phyloP scores from a whole-genome alignment of 1,140 invertebrate species.

The Zaprionus camerounensis region DNA sequence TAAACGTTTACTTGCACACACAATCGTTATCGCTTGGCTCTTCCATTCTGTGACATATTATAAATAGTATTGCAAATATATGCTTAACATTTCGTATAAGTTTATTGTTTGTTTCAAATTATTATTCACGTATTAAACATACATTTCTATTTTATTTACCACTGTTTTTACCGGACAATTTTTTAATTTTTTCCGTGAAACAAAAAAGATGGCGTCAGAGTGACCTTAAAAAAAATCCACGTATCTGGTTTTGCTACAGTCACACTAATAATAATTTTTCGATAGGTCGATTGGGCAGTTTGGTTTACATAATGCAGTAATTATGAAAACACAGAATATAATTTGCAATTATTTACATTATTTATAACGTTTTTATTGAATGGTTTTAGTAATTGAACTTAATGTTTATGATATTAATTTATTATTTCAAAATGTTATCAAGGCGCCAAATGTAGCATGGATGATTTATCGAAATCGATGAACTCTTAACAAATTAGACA shows the following conservation, averaged over 20 bases:
- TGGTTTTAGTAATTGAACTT: neutral
- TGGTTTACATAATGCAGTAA: neutral
- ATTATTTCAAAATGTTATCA: neutral
- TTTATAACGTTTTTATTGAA: neutral
- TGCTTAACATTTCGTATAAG: neutral
- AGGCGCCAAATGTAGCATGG: constrained; percentile 7
- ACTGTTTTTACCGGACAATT: constrained; percentile 65
- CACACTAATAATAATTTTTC: constrained; percentile 15
- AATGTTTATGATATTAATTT: neutral
- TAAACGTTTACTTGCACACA: constrained; percentile 41
- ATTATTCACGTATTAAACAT: constrained; percentile 43
- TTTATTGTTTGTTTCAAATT: neutral
- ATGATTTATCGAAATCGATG: constrained; percentile 11
- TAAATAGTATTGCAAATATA: constrained; percentile 8
- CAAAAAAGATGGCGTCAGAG: constrained; percentile 56
- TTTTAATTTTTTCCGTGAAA: constrained; percentile 61
- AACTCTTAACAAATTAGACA: neutral
- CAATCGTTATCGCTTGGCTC: constrained; percentile 38
- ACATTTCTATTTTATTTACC: constrained; percentile 57
- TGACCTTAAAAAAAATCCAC: constrained; percentile 43
- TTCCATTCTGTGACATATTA: constrained; percentile 13
- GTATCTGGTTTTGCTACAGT: neutral
- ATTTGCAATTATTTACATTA: neutral
- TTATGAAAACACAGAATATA: neutral
- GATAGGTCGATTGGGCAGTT: constrained; percentile 1